Evolutionary conservation across 2,888 invertebrate genomes (phyloP).

Genomic region (Perizoma affinitatum): DNA sequence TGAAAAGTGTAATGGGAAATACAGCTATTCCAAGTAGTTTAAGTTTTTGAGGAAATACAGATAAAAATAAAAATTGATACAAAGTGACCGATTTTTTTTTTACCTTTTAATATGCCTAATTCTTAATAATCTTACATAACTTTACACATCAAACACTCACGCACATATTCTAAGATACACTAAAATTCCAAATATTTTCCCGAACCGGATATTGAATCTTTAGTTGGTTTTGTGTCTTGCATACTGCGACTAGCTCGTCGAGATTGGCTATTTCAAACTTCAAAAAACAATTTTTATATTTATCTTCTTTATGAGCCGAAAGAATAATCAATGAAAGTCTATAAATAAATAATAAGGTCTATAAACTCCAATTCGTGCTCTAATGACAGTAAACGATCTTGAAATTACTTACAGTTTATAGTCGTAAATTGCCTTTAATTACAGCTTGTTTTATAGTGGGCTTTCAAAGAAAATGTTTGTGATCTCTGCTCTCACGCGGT

Average conservation of each 20-base stretch:
- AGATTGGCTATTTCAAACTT: slow-evolving; percentile 10
- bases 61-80: no score
- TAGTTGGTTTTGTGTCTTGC: no score
- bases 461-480: slow-evolving; percentile 51
- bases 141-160: no score
- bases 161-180: no score
- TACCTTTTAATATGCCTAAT: slow-evolving; percentile 15
- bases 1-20: no score
- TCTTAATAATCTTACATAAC: slow-evolving; percentile 13
- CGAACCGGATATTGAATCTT: no score
- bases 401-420: slow-evolving; percentile 54
- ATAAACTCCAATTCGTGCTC: slow-evolving; percentile 52
- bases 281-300: slow-evolving; percentile 30
- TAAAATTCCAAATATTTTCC: no score
- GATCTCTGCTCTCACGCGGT: slow-evolving; percentile 57
- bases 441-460: slow-evolving; percentile 46
- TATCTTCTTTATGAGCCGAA: slow-evolving; percentile 31
- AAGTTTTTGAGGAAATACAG: no score
- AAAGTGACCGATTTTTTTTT: not conserved
- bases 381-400: slow-evolving; percentile 56
- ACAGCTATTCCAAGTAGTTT: no score
- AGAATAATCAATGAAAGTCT: slow-evolving; percentile 45
- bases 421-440: slow-evolving; percentile 54
- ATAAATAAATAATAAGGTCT: slow-evolving; percentile 57
- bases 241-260: no score